Evolutionary conservation across 2,888 invertebrate species (phyloP), one percentile per base, ranked within the genome.

Genomic region (Agrochola lota): DNA sequence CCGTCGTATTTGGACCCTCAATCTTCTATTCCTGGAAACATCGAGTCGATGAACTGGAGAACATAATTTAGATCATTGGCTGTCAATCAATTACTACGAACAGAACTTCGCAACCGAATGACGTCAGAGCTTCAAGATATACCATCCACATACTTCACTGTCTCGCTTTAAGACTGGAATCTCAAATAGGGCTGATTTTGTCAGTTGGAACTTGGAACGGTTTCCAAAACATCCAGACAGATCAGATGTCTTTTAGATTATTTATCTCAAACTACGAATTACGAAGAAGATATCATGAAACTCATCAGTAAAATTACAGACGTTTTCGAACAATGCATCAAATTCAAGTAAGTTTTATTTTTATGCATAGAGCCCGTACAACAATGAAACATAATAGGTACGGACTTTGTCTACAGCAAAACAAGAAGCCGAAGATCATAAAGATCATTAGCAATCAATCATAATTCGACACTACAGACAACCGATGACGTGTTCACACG

Each of bases 11-110:
- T 64, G 23, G 59, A 40, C 59, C 35, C 40, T 30, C n/a, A 64
- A 11, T 35, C 12, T 52, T 64, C 52, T 59, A 69, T 78, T 74
- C 73, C 52, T 59, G 49, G 17, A 46, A 81, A 40, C 49, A 40
- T 35, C n/a, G 35, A 73, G 84, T 86, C 84, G 72, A 73, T 84
- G 84, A 86, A 75, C 84, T 66, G 72, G 4, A 71, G 72, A 75
- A 57, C 67, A 84, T 71, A 70, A 75, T 75, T 71, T 57, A 86
- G 80, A 72, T 71, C 71, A 71, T 64, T 73, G 70, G 57, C 80
- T 73, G 74, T 86, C 84, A 84, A 84, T 84, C 84, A 75, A 73
- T 86, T 52, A 64, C 30, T 46, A 12, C 12, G 26, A 67, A 43
- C 74, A 75, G 66, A 75, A 67, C n/a, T n/a, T n/a, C n/a, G n/a